Base-by-base conservation (phyloP, 2,113 vertebrate species). In the Sula dactylatra region DNA sequence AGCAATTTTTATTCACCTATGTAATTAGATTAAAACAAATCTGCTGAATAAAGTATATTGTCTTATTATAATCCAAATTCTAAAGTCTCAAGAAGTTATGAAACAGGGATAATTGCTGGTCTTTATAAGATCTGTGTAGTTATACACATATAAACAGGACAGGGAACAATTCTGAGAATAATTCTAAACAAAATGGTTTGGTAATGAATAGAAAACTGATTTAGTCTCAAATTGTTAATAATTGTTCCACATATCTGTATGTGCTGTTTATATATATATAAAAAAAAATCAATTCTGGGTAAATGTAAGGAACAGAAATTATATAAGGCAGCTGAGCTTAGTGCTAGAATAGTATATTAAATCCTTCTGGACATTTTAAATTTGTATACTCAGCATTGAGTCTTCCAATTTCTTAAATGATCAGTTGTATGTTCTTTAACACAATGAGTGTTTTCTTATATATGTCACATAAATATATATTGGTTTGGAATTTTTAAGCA, bases 21-120 rank as follows among this genome's bases (percentile, higher is more conserved):
- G 94, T 98, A 98, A 98, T 98, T 98, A 98, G 97, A 98, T 98
- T 98, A 97, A 98, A 98, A 98, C 91, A 98, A 98, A 98, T 98
- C 95, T 98, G 96, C 96, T 97, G 97, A 98, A 98, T 97, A 98
- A 98, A 98, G 97, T 97, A 97, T 96, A 98, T 97, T 97, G 95
- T 98, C 79, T 97, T 97, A 84, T 79, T 96, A 94, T 97, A 97
- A 98, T 97, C 93, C 83, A 90, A 95, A 96, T 96, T 97, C 79
- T 89, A 95, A 97, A 97, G 85, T 86, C 97, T 85, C 71, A 88
- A 58, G 91, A 98, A 98, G 78, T 97, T 97, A 96, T 81, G 70
- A 85, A 95, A 94, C 0, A 6, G 32, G 50, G 61, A 76, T 97
- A 90, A 97, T 94, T 97, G 58, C 65, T 92, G 77, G 44, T 95